Evolutionary conservation across 2,113 vertebrate species (phyloP).

Genomic region (Pterocles burchelli): DNA sequence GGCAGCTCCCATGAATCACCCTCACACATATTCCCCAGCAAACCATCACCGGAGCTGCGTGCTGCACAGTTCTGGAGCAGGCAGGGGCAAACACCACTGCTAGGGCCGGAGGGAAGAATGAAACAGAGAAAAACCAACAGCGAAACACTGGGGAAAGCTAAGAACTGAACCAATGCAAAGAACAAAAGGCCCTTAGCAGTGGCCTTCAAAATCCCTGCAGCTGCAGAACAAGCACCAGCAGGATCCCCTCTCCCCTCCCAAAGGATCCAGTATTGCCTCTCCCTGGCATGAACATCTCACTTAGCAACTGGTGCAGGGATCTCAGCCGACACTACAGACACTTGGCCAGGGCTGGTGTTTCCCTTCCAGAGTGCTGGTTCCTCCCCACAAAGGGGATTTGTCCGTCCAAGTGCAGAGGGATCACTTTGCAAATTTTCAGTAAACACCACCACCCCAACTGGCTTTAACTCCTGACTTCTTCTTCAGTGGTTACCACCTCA

Average conservation of each 20-base stretch:
- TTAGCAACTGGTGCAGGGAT: neutral
- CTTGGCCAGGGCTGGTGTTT: neutral
- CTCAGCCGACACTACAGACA: neutral
- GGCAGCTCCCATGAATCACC: neutral
- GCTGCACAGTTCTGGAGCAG: neutral
- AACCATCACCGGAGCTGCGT: neutral
- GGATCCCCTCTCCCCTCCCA: neutral
- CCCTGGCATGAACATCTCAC: no score
- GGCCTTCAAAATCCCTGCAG: neutral
- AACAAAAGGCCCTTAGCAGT: neutral
- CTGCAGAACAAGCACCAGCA: neutral
- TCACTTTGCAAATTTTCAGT: neutral
- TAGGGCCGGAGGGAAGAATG: rapidly evolving
- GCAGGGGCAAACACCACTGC: neutral
- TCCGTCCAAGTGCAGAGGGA: neutral
- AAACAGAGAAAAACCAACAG: neutral
- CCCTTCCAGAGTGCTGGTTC: neutral
- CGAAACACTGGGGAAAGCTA: neutral
- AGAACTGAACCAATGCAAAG: neutral
- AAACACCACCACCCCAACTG: neutral
- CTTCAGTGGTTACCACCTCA: neutral
- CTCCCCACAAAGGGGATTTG: neutral
- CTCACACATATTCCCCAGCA: rapidly evolving
- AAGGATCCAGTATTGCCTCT: no score
- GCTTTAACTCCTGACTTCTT: neutral